phyloP scores from a whole-genome alignment of 2,888 invertebrate genomes.

The Brachylomia viminalis region DNA sequence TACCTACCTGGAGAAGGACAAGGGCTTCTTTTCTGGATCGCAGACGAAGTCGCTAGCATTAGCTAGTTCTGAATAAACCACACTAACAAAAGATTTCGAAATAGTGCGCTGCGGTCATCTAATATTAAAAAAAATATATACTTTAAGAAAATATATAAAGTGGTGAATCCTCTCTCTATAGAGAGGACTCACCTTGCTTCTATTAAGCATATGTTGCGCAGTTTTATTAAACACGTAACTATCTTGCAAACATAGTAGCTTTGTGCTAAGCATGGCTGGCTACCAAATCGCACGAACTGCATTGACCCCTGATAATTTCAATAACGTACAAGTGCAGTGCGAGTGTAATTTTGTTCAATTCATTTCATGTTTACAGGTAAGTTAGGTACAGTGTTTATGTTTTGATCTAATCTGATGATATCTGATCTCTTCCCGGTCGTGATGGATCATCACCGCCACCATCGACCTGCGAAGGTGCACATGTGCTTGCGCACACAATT shows the following conservation, averaged over 20 bases:
- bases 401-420: background rate
- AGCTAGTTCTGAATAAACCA: too few relatives aligned
- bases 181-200: too few relatives aligned
- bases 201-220: slow-evolving; percentile 47
- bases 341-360: background rate
- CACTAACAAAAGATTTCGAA: background rate
- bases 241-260: slow-evolving; percentile 42
- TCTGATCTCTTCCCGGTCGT: background rate
- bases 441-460: background rate
- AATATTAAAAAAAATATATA: background rate
- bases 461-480: background rate
- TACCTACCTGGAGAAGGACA: too few relatives aligned
- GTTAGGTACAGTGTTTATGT: background rate
- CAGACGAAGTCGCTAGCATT: too few relatives aligned
- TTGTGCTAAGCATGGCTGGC: slow-evolving; percentile 41
- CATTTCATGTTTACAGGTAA: background rate
- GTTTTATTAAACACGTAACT: slow-evolving; percentile 44
- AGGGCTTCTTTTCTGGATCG: too few relatives aligned
- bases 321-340: background rate
- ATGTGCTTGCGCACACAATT: background rate
- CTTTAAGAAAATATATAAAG: background rate
- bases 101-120: background rate
- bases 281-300: slow-evolving; percentile 40
- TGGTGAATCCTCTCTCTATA: background rate
- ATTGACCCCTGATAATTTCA: slow-evolving; percentile 45